Evolutionary conservation across 2,888 invertebrate genomes (phyloP), one percentile per base, ranked within the genome.

Genomic region (Lapara coniferarum): DNA sequence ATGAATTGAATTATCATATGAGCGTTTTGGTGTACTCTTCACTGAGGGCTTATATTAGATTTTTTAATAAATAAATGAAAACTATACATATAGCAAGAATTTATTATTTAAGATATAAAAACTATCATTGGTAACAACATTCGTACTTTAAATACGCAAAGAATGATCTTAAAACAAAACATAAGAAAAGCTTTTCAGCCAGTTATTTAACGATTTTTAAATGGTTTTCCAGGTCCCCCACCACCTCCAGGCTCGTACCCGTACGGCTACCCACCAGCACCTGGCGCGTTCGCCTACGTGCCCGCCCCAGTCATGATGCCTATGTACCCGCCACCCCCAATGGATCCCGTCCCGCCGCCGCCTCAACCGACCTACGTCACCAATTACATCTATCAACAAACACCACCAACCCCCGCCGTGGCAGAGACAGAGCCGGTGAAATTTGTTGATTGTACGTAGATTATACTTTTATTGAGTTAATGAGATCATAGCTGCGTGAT

Each of bases 221-320:
- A 37, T 59, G 16, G 8, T 52, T 56, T 77, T 79, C 16, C 83
- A 89, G 90, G 79, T 70, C 89, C 87, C 4, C 87, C 85, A 10
- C 80, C 76, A 10, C 79, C 77, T 10, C 81, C 78, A 0, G 68
- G 68, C 4, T 77, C 66, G 0, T 73, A 73, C 7, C 72, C 73
- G 10, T 75, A 74, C 44, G 73, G 81, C 10, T 82, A 83, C 66
- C 81, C 81, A 0, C 74, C 81, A 0, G 74, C 73, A 0, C 77
- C 78, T 0, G 84, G 83, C 8, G 75, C 78, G 0, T 86, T 82
- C 69, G 73, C 89, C 0, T 92, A 89, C 78, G 78, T 92, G n/a
- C 90, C 91, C 0, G 73, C 91, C 0, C 90, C 91, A 0, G 84
- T 91, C 10, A 84, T 90, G 85, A 86, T 91, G 88, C 91, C 92